phyloP scores from a whole-genome alignment of 2,113 vertebrate species.

The Zosterops lateralis region DNA sequence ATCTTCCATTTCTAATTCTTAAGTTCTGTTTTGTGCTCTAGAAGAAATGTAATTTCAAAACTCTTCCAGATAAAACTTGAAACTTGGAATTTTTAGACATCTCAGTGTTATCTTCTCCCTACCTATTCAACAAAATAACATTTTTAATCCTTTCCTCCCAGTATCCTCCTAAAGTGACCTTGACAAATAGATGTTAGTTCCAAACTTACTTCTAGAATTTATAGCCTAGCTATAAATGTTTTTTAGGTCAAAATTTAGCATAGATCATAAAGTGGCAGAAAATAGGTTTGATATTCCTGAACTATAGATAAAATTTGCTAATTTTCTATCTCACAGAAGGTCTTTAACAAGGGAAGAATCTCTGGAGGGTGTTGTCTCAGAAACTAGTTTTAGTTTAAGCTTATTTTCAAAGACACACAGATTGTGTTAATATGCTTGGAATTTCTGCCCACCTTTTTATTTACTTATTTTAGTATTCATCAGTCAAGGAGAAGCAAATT shows the following conservation, averaged over 20 bases:
- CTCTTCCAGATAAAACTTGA: not conserved
- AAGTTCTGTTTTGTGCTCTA: not conserved
- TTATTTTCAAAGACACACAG: not conserved
- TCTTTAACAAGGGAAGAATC: not conserved
- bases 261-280: not conserved
- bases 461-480: not conserved
- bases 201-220: slow-evolving; percentile 5
- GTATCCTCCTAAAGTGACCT: not conserved
- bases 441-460: not conserved
- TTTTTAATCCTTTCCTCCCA: not conserved
- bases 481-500: not conserved
- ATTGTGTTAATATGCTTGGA: not conserved
- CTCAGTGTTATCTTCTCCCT: not conserved
- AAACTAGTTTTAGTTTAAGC: not conserved
- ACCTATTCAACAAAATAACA: not conserved
- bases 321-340: not conserved
- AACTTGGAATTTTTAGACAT: not conserved
- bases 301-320: not conserved
- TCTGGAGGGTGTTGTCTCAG: not conserved
- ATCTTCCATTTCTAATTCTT: not conserved
- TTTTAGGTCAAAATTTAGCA: slow-evolving; percentile 3
- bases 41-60: not conserved
- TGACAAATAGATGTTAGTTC: not conserved
- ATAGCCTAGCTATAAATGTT: not conserved
- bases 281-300: not conserved